These are phyloP conservation scores for Timema cristinae DNA, from an alignment of 2,888 invertebrate genomes.

Conservation along the genomic window DNA sequence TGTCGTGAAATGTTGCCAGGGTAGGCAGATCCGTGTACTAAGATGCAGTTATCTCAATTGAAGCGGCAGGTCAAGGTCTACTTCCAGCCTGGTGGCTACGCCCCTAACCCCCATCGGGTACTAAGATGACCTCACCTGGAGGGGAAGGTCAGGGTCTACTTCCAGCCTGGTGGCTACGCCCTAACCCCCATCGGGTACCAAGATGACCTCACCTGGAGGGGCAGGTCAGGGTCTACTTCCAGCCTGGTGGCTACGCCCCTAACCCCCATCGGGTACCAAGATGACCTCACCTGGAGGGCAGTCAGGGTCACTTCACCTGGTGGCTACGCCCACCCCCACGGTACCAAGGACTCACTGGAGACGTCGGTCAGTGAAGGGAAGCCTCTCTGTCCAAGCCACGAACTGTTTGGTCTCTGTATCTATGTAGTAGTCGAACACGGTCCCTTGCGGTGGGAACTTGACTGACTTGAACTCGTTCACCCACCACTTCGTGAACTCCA, in stretches of 20 bases:
- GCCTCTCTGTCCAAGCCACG: slow-evolving; percentile 81
- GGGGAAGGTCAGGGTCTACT: no score
- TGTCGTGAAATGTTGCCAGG: no score
- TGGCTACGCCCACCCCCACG: slow-evolving; percentile 11
- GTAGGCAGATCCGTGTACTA: no score
- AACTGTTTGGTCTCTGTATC: slow-evolving; percentile 88
- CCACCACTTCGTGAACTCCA: slow-evolving; percentile 97
- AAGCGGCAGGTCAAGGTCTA: no score
- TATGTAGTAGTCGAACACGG: slow-evolving; percentile 93
- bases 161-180: slow-evolving; percentile 6
- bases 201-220: slow-evolving; percentile 64
- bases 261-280: no score
- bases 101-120: no score
- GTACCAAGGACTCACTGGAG: slow-evolving; percentile 57
- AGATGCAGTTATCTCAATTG: no score
- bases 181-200: neutral
- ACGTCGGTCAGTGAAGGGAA: slow-evolving; percentile 87
- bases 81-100: no score
- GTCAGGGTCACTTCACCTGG: neutral
- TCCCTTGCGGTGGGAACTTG: slow-evolving; percentile 86
- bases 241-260: slow-evolving; percentile 54
- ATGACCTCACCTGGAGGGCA: no score
- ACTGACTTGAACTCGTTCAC: slow-evolving; percentile 91
- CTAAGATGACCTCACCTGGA: no score
- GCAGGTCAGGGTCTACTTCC: slow-evolving; percentile 86